Evolutionary conservation across 2,888 invertebrate species (phyloP).

Genomic region (Atethmia centrago): DNA sequence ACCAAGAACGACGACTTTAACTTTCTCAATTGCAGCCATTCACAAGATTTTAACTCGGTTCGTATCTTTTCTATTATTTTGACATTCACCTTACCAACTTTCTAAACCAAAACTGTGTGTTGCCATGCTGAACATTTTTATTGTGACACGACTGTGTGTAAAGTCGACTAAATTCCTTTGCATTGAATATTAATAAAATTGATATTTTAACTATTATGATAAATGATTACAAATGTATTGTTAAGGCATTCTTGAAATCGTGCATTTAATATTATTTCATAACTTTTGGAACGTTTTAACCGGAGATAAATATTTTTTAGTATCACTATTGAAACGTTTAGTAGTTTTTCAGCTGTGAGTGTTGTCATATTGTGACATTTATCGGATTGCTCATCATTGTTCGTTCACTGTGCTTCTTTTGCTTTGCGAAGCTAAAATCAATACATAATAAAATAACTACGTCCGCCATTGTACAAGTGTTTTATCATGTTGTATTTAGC

Average conservation of each 20-base stretch:
- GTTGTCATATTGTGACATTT: conserved; percentile 43
- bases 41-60: conserved; percentile 71
- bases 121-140: conserved; percentile 37
- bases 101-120: conserved; percentile 29
- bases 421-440: conserved; percentile 80
- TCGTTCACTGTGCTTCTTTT: conserved; percentile 59
- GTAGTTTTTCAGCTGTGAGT: conserved; percentile 36
- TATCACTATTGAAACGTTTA: conserved; percentile 5
- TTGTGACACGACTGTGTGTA: neutral
- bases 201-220: neutral
- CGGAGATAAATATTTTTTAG: neutral
- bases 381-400: conserved; percentile 61
- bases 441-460: conserved; percentile 81
- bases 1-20: conserved; percentile 97
- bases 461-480: conserved; percentile 87
- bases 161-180: conserved; percentile 48
- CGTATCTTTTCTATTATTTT: conserved; percentile 81
- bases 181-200: neutral
- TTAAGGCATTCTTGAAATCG: neutral
- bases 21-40: conserved; percentile 97
- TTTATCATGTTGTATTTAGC: conserved; percentile 72
- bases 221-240: neutral
- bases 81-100: conserved; percentile 72
- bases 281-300: neutral
- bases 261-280: neutral